Conservation (phyloP, 1,140 invertebrate genomes). For the Phymastichus coffea region DNA sequence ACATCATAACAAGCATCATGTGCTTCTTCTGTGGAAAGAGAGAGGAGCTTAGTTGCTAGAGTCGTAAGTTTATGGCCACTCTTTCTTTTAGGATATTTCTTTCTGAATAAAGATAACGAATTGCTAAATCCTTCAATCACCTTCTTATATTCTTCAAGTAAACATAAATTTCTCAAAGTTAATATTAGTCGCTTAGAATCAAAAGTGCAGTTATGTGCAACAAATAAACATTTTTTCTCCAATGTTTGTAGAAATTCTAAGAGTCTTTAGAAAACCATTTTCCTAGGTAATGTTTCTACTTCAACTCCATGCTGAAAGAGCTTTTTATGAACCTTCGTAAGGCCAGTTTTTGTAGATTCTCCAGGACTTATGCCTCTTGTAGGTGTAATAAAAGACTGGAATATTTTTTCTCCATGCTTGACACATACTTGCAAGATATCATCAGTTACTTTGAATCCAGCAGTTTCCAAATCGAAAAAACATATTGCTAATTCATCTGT, state of each 20-base stretch:
- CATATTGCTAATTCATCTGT: background rate
- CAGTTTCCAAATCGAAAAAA: too few relatives aligned
- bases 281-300: background rate
- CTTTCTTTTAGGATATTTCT: too few relatives aligned
- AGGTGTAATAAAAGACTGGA: background rate
- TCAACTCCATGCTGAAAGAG: background rate
- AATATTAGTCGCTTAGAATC: background rate
- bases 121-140: background rate
- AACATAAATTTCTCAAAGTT: background rate
- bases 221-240: background rate
- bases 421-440: background rate
- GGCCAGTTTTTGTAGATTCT: background rate
- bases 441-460: background rate
- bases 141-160: background rate
- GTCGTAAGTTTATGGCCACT: too few relatives aligned
- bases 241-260: background rate
- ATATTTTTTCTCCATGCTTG: too few relatives aligned
- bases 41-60: too few relatives aligned
- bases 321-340: background rate
- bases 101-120: too few relatives aligned
- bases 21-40: too few relatives aligned
- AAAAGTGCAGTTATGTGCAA: too few relatives aligned
- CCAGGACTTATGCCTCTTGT: background rate
- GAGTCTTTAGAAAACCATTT: background rate
- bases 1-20: too few relatives aligned